These are phyloP conservation scores for Calonectris borealis DNA, from an alignment of 2,113 vertebrate genomes.

Conservation along the genomic window DNA sequence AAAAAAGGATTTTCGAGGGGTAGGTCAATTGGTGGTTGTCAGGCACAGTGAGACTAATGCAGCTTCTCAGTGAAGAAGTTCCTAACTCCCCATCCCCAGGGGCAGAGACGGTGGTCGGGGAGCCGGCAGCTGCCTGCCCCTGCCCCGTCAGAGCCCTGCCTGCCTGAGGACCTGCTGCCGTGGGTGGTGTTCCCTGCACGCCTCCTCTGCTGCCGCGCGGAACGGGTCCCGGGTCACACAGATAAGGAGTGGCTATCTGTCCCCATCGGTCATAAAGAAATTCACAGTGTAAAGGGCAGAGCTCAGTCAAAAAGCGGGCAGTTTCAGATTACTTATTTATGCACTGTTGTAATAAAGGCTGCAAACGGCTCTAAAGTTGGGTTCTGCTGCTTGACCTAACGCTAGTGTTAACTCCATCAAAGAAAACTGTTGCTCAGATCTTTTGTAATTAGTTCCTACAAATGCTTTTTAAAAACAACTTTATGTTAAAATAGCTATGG, in stretches of 20 bases:
- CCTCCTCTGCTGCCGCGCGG: neutral
- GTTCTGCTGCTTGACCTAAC: neutral
- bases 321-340: neutral
- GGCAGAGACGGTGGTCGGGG: neutral
- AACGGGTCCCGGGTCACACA: rapidly evolving
- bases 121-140: neutral
- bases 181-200: rapidly evolving
- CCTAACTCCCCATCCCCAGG: neutral
- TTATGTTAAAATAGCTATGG: neutral
- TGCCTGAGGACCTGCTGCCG: neutral
- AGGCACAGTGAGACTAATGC: neutral
- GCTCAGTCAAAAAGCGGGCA: neutral
- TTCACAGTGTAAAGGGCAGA: neutral
- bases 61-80: neutral
- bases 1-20: neutral
- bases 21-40: neutral
- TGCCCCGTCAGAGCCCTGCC: neutral
- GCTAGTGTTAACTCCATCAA: neutral
- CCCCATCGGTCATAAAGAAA: neutral
- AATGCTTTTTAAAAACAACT: neutral
- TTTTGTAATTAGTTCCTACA: neutral
- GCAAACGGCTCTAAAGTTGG: neutral
- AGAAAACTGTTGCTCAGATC: neutral
- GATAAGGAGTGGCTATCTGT: neutral
- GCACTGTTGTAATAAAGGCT: neutral